Conservation (phyloP, 2,888 invertebrate genomes). For the Notocelia uddmanniana region DNA sequence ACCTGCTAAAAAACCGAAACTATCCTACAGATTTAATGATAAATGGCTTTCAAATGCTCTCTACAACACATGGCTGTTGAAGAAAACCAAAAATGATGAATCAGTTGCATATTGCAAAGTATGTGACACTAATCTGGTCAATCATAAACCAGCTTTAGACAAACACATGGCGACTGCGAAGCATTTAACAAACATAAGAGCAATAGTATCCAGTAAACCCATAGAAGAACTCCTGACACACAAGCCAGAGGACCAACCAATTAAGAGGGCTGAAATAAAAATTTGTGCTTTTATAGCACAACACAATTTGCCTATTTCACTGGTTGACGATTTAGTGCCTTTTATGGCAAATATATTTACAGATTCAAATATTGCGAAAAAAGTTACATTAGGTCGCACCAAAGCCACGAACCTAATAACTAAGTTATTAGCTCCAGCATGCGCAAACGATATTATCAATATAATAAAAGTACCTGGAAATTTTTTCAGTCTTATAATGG, state of each 20-base stretch:
- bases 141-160: too few species aligned
- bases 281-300: conserved; percentile 47
- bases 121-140: too few species aligned
- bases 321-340: conserved; percentile 45
- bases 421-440: conserved; percentile 46
- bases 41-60: too few species aligned
- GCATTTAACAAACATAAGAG: too few species aligned
- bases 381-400: conserved; percentile 48
- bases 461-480: conserved; percentile 2
- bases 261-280: conserved; percentile 48
- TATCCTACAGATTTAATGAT: too few species aligned
- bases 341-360: conserved; percentile 43
- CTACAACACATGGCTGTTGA: too few species aligned
- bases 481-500: conserved; percentile 20
- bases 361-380: conserved; percentile 45
- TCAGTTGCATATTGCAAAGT: too few species aligned
- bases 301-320: conserved; percentile 46
- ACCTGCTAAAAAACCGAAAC: too few species aligned
- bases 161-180: too few species aligned
- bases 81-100: too few species aligned
- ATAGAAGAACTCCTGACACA: conserved; percentile 44
- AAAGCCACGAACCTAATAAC: conserved; percentile 47
- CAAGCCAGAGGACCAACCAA: conserved; percentile 46
- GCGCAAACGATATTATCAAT: conserved; percentile 44
- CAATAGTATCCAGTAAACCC: conserved; percentile 17